Evolutionary conservation across 2,888 invertebrate species (phyloP).

Genomic region (Nomada fabriciana): DNA sequence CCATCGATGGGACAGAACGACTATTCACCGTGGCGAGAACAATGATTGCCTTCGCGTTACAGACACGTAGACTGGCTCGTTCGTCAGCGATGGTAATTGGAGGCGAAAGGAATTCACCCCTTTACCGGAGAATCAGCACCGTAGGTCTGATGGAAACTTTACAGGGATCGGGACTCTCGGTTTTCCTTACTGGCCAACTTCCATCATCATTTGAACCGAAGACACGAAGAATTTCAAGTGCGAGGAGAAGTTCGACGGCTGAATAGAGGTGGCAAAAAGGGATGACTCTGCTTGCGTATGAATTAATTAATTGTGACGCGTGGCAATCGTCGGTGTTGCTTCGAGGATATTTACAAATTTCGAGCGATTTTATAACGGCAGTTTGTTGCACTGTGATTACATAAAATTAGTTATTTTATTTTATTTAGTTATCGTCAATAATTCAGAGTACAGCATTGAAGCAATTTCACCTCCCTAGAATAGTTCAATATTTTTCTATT

Average conservation of each 20-base stretch:
- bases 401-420: too few relatives aligned
- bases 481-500: too few relatives aligned
- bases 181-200: constrained; percentile 24
- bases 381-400: too few relatives aligned
- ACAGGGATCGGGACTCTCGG: constrained; percentile 42
- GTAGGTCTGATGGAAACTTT: constrained; percentile 58
- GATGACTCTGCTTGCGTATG: neutral
- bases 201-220: neutral
- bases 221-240: constrained; percentile 1
- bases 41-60: constrained; percentile 66
- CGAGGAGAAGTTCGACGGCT: neutral
- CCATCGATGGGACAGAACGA: constrained; percentile 26
- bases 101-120: constrained; percentile 57
- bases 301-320: too few relatives aligned
- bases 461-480: too few relatives aligned
- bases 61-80: constrained; percentile 46
- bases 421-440: too few relatives aligned
- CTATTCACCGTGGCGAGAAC: constrained; percentile 43
- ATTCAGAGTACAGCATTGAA: too few relatives aligned
- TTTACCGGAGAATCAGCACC: constrained; percentile 44
- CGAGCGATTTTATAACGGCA: too few relatives aligned
- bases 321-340: too few relatives aligned
- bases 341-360: too few relatives aligned
- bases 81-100: constrained; percentile 58
- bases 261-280: too few relatives aligned